phyloP scores from a whole-genome alignment of 2,113 vertebrate genomes.

The Oncorhynchus kisutch region DNA sequence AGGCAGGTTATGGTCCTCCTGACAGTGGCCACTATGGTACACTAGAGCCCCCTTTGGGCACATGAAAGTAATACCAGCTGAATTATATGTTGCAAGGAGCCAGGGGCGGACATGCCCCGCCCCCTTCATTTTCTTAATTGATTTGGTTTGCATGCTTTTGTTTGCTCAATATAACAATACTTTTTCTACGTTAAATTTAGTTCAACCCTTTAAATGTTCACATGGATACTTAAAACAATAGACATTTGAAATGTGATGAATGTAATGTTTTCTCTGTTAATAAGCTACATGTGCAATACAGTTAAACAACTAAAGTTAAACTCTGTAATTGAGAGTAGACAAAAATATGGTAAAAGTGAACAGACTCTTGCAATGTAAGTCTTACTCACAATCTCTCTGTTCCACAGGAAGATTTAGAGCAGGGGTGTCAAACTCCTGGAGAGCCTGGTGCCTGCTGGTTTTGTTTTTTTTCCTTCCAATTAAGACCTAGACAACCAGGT shows the following conservation, averaged over 20 bases:
- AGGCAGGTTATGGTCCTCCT: slow-evolving; percentile 32
- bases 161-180: not conserved
- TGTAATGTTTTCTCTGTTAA: not conserved
- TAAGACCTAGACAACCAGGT: too few relatives aligned
- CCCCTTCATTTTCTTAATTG: not conserved
- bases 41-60: slow-evolving; percentile 92
- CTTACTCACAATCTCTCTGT: not conserved
- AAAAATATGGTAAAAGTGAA: too few relatives aligned
- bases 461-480: too few relatives aligned
- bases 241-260: not conserved
- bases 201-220: not conserved
- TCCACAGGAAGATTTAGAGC: not conserved
- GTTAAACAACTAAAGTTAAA: not conserved
- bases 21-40: slow-evolving; percentile 69
- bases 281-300: not conserved
- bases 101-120: not conserved
- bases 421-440: too few relatives aligned
- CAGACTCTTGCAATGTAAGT: too few relatives aligned
- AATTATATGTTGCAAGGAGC: slow-evolving; percentile 15
- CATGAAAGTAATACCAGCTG: slow-evolving; percentile 46
- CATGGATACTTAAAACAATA: not conserved
- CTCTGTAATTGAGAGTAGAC: too few relatives aligned
- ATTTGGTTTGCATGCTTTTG: not conserved
- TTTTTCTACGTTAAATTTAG: not conserved
- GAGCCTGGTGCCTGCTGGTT: too few relatives aligned